phyloP scores from a whole-genome alignment of 2,888 invertebrate genomes.

The Coecobrya sp. region DNA sequence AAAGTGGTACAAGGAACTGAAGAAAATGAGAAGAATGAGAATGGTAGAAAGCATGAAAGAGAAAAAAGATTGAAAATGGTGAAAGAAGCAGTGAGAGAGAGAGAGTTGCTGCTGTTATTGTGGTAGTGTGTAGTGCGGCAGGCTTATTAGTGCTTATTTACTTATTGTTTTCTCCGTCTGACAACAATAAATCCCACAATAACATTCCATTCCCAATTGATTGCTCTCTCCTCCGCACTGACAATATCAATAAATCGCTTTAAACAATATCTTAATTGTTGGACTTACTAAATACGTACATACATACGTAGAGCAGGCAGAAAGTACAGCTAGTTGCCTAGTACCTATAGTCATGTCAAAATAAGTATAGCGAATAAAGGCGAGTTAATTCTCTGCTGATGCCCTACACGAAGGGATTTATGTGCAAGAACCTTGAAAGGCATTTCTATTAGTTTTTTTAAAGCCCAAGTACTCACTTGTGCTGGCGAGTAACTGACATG shows the following conservation, averaged over 20 bases:
- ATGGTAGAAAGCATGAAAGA: background rate
- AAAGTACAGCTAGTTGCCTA: too few relatives aligned
- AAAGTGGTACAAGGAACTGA: background rate
- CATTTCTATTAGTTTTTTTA: conserved; percentile 28
- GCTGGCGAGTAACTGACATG: background rate
- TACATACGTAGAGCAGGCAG: background rate
- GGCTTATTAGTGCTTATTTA: conserved; percentile 58
- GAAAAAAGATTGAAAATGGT: conserved; percentile 29
- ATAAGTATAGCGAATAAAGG: conserved; percentile 9
- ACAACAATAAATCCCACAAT: conserved; percentile 58
- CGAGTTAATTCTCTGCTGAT: conserved; percentile 35
- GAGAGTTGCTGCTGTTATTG: background rate
- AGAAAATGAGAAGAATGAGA: conserved; percentile 28
- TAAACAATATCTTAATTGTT: conserved; percentile 53
- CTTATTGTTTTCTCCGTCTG: conserved; percentile 52
- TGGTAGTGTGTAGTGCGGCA: conserved; percentile 13
- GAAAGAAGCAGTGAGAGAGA: conserved; percentile 4
- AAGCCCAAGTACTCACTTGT: background rate
- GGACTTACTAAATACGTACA: background rate
- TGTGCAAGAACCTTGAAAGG: conserved; percentile 21
- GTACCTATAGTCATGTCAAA: conserved; percentile 22
- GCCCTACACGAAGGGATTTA: conserved; percentile 36
- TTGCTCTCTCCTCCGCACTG: conserved; percentile 37
- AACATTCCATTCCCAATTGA: conserved; percentile 60
- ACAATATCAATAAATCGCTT: conserved; percentile 59